Evolutionary conservation across 2,113 vertebrate species (phyloP), one percentile per base, ranked within the genome.

Genomic region (Prolemur simus): DNA sequence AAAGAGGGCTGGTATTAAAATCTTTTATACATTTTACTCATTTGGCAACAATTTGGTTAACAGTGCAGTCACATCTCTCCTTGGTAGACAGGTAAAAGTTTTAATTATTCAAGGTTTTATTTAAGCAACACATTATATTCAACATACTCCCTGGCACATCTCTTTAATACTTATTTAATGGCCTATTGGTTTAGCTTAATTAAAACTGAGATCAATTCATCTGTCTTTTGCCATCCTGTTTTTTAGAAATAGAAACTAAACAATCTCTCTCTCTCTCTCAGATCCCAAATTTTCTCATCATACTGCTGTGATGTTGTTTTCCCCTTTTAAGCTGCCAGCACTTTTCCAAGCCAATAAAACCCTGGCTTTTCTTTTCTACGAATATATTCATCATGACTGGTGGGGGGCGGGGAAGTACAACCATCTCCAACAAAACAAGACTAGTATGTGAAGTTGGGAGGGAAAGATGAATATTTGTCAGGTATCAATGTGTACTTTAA

Each of bases 21-120:
- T 87, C 81, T 96, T 86, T 94, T 71, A 91, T 73, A 84, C 34
- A 96, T 78, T 94, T 96, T 91, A 83, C 68, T 89, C 93, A 88
- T 85, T 89, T 96, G 64, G 94, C 88, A 96, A 94, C 81, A 87
- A 89, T 92, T 83, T 96, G 89, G 86, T 93, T 96, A 80, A 91
- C 71, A 63, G 91, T 64, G 81, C 47, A 87, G 66, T 95, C 91
- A 94, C 54, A 39, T 42, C 54, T 60, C 89, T 91, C 52, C 63
- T 37, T 76, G 37, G 34, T 13, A 83, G 77, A 85, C 49, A 86
- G 66, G 77, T 80, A 78, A 85, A 85, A 92, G 80, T 84, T 96
- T 63, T 39, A 20, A 56, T 87, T 93, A 71, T 76, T 96, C 71
- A 69, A 82, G 74, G 4, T 87, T 96, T 92, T 81, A 80, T 54